Base-by-base conservation (phyloP, 2,888 invertebrate genomes). In the Polydrusus tereticollis region DNA sequence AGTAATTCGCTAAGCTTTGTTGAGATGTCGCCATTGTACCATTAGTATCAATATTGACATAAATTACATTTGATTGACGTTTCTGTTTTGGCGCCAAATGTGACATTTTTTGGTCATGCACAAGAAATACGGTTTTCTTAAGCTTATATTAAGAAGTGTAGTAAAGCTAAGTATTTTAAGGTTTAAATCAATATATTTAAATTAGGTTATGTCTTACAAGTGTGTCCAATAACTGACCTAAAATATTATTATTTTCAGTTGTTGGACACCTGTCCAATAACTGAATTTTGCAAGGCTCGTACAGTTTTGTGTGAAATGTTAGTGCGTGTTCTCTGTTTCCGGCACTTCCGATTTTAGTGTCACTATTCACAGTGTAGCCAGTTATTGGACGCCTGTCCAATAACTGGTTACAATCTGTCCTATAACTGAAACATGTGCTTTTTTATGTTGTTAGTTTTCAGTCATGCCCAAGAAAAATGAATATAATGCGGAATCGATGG, bases 381-480 rank as follows among this genome's bases (percentile, higher is more conserved):
- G 29, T 29, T 29, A 29, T 29, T 7, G 29, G 29, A n/a, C n/a
- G n/a, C n/a, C n/a, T n/a, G n/a, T n/a, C n/a, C n/a, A n/a, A n/a
- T n/a, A n/a, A n/a, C n/a, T n/a, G n/a, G n/a, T n/a, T n/a, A n/a
- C n/a, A n/a, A n/a, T n/a, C n/a, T n/a, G n/a, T n/a, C n/a, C n/a
- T 29, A 29, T 29, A 29, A 29, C 29, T 29, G 29, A 29, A 29
- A 29, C 5, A 29, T 29, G 29, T 5, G 29, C 7, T 29, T 29
- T 29, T 5, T 29, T 29, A 29, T 29, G 29, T 29, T 29, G 29
- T 29, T 29, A 29, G 29, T 29, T 29, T 29, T 29, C 29, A 29
- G 29, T 29, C 29, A 71, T 71, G 65, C 66, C 71, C 10, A 72
- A 38, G 23, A 67, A 43, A 50, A 64, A 36, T 20, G 14, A 36